Evolutionary conservation across 2,113 vertebrate genomes (phyloP).

Genomic region (Corydoras maculifer): DNA sequence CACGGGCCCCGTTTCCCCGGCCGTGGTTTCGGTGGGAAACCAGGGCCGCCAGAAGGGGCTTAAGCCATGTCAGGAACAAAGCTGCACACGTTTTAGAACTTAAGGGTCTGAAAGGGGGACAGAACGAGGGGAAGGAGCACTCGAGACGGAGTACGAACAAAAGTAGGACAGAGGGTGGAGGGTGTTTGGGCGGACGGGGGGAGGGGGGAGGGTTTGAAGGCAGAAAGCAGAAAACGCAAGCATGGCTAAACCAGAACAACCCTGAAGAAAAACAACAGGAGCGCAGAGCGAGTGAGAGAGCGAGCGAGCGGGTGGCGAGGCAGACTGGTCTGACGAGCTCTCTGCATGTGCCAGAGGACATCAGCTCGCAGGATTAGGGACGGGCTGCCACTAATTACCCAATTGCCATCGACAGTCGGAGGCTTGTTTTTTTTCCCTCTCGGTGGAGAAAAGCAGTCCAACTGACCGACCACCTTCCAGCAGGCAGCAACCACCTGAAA

Average conservation of each 20-base stretch:
- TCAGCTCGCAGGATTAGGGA: slow-evolving; percentile 52
- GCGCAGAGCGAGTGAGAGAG: not conserved
- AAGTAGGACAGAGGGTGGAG: not conserved
- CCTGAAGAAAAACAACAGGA: slow-evolving; percentile 7
- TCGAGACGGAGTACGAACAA: not conserved
- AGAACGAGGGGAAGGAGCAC: not conserved
- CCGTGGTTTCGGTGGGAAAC: slow-evolving; percentile 35
- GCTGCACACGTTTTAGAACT: slow-evolving; percentile 8
- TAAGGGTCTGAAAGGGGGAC: not conserved
- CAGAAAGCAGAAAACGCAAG: too few relatives aligned
- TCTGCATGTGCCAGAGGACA: slow-evolving; percentile 44
- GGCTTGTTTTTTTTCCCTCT: not conserved
- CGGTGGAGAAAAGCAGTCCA: not conserved
- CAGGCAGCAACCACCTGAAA: too few relatives aligned
- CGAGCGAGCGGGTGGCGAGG: slow-evolving; percentile 3
- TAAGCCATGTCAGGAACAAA: slow-evolving; percentile 37
- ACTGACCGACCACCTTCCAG: not conserved
- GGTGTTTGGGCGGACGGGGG: not conserved
- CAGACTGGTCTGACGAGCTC: slow-evolving; percentile 57
- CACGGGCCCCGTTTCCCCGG: slow-evolving; percentile 9
- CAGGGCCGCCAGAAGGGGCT: slow-evolving; percentile 19
- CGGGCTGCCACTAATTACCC: slow-evolving; percentile 44
- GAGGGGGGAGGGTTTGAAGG: not conserved
- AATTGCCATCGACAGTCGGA: slow-evolving; percentile 31
- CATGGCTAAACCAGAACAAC: not conserved